Percentiles rank a stretch among this genome's conserved stretches.
Evolutionary conservation across 2,797 vertebrate genomes (phyloP).

Genomic region (Scarus forsteni): DNA sequence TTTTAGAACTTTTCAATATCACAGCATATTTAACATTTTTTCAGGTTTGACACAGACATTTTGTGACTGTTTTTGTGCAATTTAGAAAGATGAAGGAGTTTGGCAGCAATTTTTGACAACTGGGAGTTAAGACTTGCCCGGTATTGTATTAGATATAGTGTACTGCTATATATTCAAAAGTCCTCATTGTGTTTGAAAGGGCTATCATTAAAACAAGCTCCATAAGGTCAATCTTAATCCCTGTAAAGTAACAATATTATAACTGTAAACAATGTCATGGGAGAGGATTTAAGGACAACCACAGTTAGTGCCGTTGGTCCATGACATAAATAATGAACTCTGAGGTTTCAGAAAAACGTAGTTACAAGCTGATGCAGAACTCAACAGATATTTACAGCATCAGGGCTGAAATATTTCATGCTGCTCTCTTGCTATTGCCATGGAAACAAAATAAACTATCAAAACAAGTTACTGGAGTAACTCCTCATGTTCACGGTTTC

Average conservation of each 20-base stretch:
- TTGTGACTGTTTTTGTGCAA: no score
- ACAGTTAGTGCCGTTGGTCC: not conserved
- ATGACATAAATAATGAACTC: not conserved
- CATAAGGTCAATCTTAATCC: constrained; percentile 1
- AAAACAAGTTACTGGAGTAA: not conserved
- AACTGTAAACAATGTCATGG: not conserved
- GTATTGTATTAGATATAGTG: no score
- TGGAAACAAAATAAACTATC: not conserved
- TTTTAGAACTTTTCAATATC: no score
- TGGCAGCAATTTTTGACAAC: no score
- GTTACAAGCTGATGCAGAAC: not conserved
- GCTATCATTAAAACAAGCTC: no score
- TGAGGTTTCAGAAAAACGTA: not conserved
- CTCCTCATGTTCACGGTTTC: not conserved
- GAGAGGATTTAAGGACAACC: not conserved
- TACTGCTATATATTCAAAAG: no score
- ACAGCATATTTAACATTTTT: no score
- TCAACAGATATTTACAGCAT: not conserved
- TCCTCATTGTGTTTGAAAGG: no score
- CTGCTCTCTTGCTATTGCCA: constrained; percentile 3
- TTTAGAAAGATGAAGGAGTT: no score
- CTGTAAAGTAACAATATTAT: not conserved
- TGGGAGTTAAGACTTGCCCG: no score
- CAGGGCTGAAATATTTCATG: no score
- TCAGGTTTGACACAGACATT: no score